Base-by-base conservation (phyloP, 2,113 vertebrate genomes). In the Chitala chitala region DNA sequence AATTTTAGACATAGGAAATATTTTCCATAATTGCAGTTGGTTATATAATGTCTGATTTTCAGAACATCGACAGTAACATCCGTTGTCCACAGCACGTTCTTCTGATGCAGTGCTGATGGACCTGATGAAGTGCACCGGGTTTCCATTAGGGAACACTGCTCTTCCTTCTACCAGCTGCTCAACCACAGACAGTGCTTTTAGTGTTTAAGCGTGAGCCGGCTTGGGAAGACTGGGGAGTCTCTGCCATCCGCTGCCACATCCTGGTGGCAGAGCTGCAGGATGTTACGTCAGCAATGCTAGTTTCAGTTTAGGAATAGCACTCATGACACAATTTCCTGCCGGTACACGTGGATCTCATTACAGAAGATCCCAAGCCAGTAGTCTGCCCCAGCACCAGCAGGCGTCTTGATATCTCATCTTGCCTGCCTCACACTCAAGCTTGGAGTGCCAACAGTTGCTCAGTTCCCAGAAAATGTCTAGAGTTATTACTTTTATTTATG, bases 261-360 rank as follows among this genome's bases (percentile, higher is more conserved):
- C 22, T 5, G 2, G 64, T 48, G n/a, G 12, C 42, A 12, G 4
- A 68, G 64, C 22, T 42, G 22, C 64, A 48, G 64, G 42, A 68
- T 31, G 38, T 40, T 26, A 55, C 38, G 44, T 72, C 71, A 29
- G 54, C 40, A 44, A 55, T 20, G 38, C 22, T 31, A 38, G 15
- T 15, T 54, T 20, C n/a, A 26, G 31, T 20, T 38, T 13, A 54
- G 38, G 24, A 17, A 6, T 31, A 2, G 31, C 5, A 46, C 15
- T 31, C 7, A 36, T 71, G 69, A 55, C 69, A 22, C 55, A 20
- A 48, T 29, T 72, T 72, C 55, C 71, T 61, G 40, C 2, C 4
- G 15, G 24, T 17, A 22, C 40, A 72, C 8, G 24, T 42, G 69
- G 66, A 0, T 8, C 54, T 36, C 17, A 24, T 58, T 58, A 46